Evolutionary conservation across 2,797 vertebrate genomes (phyloP), one percentile per base, ranked within the genome.

Genomic region (Hirundo rustica): DNA sequence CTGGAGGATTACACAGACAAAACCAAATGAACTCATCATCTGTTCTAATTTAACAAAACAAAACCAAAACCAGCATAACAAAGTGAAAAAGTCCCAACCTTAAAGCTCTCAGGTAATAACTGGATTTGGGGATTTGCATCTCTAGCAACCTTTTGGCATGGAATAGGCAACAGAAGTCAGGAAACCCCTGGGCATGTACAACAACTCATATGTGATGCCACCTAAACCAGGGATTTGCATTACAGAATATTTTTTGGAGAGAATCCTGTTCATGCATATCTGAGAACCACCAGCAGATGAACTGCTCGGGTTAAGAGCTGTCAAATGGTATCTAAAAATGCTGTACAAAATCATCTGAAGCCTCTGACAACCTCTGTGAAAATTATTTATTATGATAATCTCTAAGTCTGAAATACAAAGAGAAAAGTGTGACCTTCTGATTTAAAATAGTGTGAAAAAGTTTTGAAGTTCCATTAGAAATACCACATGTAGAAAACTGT

Each of bases 401-500:
- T 40, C 17, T 38, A 50, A 45, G 1, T 4, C 5, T 2, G 2
- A 17, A 34, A 91, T 18, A 30, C 6, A 2, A 13, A 68, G 11
- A 9, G n/a, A 79, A 60, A 64, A 6, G 3, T 1, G 0, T 50
- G 30, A n/a, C 6, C 8, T 65, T 88, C 36, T 71, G 10, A 53
- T 48, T 57, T 47, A 65, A 92, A 78, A 23, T 13, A 32, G 7
- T 18, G 29, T 15, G 9, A 53, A 80, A 42, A 77, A 10, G 5
- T 30, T 58, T 36, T 47, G 34, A 88, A 66, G 18, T 1, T 47
- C 17, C 27, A 9, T 40, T 53, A 34, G 13, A 48, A 10, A 38
- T 30, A 4, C 6, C 11, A 15, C 1, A 1, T 16, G 10, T 29
- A 7, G 13, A 38, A 50, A n/a, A 74, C 8, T 32, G 4, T 40